Evolutionary conservation across 2,113 vertebrate genomes (phyloP), one percentile per base, ranked within the genome.

Genomic region (Apteryx owenii): DNA sequence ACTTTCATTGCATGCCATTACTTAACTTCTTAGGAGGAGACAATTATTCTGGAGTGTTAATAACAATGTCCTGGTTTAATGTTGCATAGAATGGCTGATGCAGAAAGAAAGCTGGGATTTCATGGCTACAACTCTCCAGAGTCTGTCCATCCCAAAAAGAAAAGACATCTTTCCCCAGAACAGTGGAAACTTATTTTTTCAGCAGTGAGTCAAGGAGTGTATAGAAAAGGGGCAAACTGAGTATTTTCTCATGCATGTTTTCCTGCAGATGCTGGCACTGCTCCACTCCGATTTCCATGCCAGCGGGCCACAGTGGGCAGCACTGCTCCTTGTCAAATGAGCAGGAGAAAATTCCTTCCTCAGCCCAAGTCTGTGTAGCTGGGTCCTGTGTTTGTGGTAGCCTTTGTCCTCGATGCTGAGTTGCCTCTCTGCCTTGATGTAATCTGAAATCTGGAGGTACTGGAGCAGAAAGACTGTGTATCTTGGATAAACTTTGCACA

Each of bases 41-140:
- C 81, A 76, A 93, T 97, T 97, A 93, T 97, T 96, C 95, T 97
- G 89, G 93, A 91, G 94, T 88, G 69, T 96, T 97, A 98, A 97
- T 91, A 96, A 93, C 90, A 95, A 86, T 95, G 56, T 94, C 95
- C 71, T 50, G 66, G 92, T 97, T 97, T 97, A 97, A 98, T 86
- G 88, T 88, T 89, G 91, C 91, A 53, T 91, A n/a, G 85, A 97
- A 93, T 85, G 97, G 96, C 84, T 95, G 44, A 81, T 89, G 85
- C 42, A 23, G 85, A 88, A 81, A 69, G 50, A 69, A 89, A 88
- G 31, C 51, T 80, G 95, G 86, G 53, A 12, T 51, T 91, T 93
- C 77, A 70, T 89, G 64, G 46, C 40, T 85, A 6, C 36, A 26
- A 0, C 7, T n/a, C 64, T 75, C 50, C 33, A 26, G 71, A 84